Evolutionary conservation across 2,888 invertebrate genomes (phyloP).

Genomic region (Dione vanillae): DNA sequence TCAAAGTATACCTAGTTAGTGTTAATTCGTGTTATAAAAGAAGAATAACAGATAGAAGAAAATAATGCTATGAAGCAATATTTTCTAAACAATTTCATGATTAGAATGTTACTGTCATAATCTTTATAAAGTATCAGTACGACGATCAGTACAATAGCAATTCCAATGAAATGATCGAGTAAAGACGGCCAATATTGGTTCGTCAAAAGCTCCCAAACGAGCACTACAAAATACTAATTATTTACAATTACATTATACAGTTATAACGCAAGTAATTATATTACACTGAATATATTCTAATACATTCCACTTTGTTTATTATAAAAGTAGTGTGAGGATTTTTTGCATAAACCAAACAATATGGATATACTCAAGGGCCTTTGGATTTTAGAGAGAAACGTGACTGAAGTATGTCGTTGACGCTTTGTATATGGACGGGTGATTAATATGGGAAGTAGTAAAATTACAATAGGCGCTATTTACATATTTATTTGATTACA

Average conservation of each 20-base stretch:
- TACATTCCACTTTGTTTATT: constrained; percentile 2
- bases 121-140: not conserved
- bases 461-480: not conserved
- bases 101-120: not conserved
- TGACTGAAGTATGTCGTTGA: constrained; percentile 26
- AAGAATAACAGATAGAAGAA: no score
- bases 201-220: constrained; percentile 6
- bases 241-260: constrained; percentile 10
- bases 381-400: constrained; percentile 22
- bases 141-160: no score
- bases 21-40: no score
- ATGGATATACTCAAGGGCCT: constrained; percentile 13
- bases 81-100: no score
- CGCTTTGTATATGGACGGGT: constrained; percentile 24
- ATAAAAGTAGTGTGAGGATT: not conserved
- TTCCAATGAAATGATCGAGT: not conserved
- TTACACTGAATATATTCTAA: not conserved
- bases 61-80: no score
- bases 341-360: constrained; percentile 10
- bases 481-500: not conserved
- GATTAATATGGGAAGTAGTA: constrained; percentile 13
- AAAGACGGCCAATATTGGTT: not conserved
- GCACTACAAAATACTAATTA: constrained; percentile 2
- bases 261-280: not conserved
- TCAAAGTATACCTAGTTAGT: no score